Evolutionary conservation across 1,140 invertebrate species (phyloP).

Genomic region (Drosophila pallidifrons): DNA sequence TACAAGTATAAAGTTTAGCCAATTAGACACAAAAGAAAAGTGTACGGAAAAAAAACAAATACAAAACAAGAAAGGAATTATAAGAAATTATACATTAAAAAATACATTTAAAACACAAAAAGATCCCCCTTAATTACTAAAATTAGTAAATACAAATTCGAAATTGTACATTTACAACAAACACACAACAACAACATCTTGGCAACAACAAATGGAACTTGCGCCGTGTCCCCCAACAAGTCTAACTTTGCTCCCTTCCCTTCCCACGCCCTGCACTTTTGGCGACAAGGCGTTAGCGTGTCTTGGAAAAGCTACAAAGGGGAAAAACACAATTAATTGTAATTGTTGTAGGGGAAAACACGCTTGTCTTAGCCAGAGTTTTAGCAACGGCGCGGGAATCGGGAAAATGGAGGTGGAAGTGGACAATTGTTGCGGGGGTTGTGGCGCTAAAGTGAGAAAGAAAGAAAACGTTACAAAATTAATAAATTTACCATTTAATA

Average conservation of each 20-base stretch:
- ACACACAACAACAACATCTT: constrained; percentile 16
- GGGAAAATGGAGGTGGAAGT: not conserved
- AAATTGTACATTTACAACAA: constrained; percentile 79
- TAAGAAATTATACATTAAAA: constrained; percentile 76
- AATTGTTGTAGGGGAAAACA: not conserved
- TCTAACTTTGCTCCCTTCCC: not conserved
- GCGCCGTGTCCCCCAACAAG: constrained; percentile 3
- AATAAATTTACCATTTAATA: constrained; percentile 78
- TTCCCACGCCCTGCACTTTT: not conserved
- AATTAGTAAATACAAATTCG: constrained; percentile 82
- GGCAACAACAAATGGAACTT: constrained; percentile 34
- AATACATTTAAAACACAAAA: constrained; percentile 59
- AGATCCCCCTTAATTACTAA: constrained; percentile 74
- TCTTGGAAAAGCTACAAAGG: not conserved
- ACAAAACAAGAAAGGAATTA: constrained; percentile 57
- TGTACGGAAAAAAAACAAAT: constrained; percentile 47
- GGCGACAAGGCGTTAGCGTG: constrained; percentile 35
- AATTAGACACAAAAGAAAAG: constrained; percentile 74
- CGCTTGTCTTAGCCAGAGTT: constrained; percentile 35
- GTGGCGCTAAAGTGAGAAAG: constrained; percentile 18
- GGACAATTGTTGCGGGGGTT: constrained; percentile 9
- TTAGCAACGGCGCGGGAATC: not conserved
- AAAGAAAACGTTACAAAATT: constrained; percentile 74
- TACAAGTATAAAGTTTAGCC: constrained; percentile 79
- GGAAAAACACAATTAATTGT: not conserved